Conservation (phyloP, 2,797 vertebrate genomes). For the Syngnathus acus region DNA sequence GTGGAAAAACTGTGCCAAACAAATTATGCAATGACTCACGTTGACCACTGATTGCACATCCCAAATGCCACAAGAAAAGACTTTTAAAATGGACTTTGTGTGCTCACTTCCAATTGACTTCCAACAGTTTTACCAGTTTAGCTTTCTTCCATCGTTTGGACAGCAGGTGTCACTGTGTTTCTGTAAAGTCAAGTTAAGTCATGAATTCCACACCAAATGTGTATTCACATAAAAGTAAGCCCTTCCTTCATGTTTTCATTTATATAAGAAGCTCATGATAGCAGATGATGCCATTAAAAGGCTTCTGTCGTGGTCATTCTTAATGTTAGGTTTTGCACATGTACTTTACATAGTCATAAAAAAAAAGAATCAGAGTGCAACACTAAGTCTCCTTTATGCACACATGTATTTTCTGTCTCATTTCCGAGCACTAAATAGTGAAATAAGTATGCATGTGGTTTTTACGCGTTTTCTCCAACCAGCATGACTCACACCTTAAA, state of each 20-base stretch:
- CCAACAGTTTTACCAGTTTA: background rate
- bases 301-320: background rate
- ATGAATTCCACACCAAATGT: background rate
- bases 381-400: slow-evolving; percentile 24
- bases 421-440: slow-evolving; percentile 33
- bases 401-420: slow-evolving; percentile 21
- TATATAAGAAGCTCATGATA: background rate
- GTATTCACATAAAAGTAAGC: background rate
- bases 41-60: no score
- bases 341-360: background rate
- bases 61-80: no score
- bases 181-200: background rate
- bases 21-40: background rate
- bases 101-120: background rate
- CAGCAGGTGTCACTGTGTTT: slow-evolving; percentile 54
- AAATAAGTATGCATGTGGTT: slow-evolving; percentile 45
- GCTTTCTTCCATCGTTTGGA: slow-evolving; percentile 21
- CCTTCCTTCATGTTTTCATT: background rate
- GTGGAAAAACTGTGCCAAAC: background rate
- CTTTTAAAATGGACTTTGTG: no score
- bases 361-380: background rate
- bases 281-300: background rate
- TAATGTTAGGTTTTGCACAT: background rate
- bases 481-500: slow-evolving; percentile 60
- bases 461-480: slow-evolving; percentile 49